These are phyloP conservation scores for Spinus pinus DNA, from an alignment of 2,797 vertebrate genomes.

Conservation along the genomic window DNA sequence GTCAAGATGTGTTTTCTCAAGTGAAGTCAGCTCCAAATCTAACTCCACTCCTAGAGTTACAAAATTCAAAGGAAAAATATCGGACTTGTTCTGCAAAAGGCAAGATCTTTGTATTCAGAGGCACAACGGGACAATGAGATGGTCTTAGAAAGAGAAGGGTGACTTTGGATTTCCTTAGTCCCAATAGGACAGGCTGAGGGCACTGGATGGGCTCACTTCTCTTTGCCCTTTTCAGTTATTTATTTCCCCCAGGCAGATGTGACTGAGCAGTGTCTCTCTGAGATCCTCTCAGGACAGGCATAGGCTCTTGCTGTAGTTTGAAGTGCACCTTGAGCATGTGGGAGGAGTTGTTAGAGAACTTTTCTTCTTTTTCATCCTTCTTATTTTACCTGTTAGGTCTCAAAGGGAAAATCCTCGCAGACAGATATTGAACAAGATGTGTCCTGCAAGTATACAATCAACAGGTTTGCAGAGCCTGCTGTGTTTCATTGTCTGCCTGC, in stretches of 20 bases:
- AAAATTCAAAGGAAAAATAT: neutral
- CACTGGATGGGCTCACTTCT: neutral
- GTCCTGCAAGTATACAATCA: neutral
- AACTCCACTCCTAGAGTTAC: neutral
- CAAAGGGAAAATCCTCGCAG: neutral
- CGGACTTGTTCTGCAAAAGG: neutral
- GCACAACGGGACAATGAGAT: neutral
- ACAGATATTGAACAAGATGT: neutral
- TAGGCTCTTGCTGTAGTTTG: neutral
- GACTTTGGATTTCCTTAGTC: neutral
- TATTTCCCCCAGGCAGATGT: neutral
- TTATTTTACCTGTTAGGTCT: neutral
- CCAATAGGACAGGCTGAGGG: neutral
- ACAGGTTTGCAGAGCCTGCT: fast-evolving
- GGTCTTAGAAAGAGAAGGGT: neutral
- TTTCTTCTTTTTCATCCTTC: neutral
- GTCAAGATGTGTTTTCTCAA: neutral
- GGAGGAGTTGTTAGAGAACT: neutral
- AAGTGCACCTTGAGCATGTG: neutral
- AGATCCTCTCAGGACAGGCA: neutral
- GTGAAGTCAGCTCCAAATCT: neutral
- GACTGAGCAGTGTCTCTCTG: neutral
- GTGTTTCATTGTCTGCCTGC: neutral
- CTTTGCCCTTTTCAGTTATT: neutral
- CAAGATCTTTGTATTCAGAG: neutral